Conservation (phyloP, 2,797 vertebrate species). For the Fringilla coelebs region DNA sequence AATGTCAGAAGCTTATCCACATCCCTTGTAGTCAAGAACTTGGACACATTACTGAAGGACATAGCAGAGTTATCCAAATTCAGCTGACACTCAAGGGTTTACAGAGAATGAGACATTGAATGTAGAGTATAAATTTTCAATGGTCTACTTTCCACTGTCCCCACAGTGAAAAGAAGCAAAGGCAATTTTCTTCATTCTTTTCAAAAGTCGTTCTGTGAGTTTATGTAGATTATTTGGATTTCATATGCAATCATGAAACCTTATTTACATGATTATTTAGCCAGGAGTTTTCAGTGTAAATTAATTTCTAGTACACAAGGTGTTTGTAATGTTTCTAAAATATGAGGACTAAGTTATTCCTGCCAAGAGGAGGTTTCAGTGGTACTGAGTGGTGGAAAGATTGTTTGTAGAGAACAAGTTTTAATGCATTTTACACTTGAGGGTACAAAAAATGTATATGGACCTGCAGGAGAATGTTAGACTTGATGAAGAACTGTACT, state of each 20-base stretch:
- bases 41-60: not conserved
- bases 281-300: not conserved
- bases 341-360: not conserved
- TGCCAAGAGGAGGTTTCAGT: not conserved
- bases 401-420: not conserved
- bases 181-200: not conserved
- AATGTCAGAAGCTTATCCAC: not conserved
- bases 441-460: not conserved
- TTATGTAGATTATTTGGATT: not conserved
- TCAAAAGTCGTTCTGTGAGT: not conserved
- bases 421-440: not conserved
- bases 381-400: not conserved
- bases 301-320: not conserved
- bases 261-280: not conserved
- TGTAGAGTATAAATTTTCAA: not conserved
- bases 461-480: not conserved
- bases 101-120: not conserved
- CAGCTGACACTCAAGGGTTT: not conserved
- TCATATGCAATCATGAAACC: not conserved
- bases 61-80: not conserved
- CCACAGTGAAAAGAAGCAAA: not conserved
- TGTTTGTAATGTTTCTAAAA: not conserved
- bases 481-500: not conserved
- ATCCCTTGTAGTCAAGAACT: not conserved
- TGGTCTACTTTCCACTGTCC: not conserved